Percentiles rank a stretch among this genome's conserved stretches.
Conservation (phyloP, 2,797 vertebrate species). For the Sciaenops ocellatus region DNA sequence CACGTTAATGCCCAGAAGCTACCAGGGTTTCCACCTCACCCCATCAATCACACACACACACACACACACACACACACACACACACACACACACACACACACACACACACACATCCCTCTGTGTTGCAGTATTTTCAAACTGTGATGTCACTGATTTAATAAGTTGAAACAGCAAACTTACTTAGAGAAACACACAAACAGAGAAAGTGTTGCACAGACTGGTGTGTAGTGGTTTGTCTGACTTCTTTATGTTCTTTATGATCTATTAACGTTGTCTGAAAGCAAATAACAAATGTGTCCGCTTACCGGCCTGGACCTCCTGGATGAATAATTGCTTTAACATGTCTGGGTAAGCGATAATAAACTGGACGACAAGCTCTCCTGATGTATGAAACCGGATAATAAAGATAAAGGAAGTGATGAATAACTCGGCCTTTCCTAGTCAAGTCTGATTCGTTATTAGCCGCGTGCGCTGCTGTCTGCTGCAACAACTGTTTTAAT, state of each 20-base stretch:
- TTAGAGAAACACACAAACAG: slow-evolving; percentile 17
- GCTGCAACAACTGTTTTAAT: too few relatives aligned
- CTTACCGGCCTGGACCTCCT: not conserved
- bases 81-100: not conserved
- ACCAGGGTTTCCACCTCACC: not conserved
- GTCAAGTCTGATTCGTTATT: too few relatives aligned
- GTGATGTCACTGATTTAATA: slow-evolving; percentile 17
- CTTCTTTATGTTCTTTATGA: not conserved
- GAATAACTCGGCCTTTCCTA: too few relatives aligned
- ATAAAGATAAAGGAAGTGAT: not conserved
- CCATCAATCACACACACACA: not conserved
- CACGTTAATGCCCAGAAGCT: slow-evolving; percentile 2
- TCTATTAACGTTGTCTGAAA: not conserved
- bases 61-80: not conserved
- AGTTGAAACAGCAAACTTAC: slow-evolving; percentile 5
- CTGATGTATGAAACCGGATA: not conserved
- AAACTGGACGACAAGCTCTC: not conserved
- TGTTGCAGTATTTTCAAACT: not conserved
- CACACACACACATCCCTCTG: not conserved
- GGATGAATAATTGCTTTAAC: not conserved
- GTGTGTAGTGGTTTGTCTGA: not conserved
- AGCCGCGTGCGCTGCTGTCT: too few relatives aligned
- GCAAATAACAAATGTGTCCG: not conserved
- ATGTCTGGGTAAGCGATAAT: not conserved
- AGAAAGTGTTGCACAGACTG: not conserved